Base-by-base conservation (phyloP, 2,888 invertebrate genomes). In the Parochlus steinenii region DNA sequence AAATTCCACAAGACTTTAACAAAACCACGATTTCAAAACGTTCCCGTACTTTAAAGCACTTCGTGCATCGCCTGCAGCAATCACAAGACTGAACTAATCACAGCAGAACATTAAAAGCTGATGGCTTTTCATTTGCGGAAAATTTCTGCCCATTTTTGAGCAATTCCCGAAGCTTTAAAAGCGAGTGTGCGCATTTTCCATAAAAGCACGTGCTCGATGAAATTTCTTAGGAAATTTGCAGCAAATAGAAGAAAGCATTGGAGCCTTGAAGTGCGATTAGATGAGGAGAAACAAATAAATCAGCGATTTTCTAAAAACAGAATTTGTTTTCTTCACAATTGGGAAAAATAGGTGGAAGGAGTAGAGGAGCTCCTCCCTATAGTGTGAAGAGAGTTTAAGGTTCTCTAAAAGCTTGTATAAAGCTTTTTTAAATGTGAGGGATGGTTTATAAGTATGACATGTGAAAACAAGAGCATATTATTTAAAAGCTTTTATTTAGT, bases 241-340 rank as follows among this genome's bases (percentile, higher is more conserved):
- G 6, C 6, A 22, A 22, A 8, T 22, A 6, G 22, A 22, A 22
- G 5, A 12, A 25, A n/a, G 12, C n/a, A 25, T 25, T 25, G 25
- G 5, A 25, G 12, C n/a, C 12, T 10, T 25, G n/a, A 10, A 25
- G 25, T 25, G 25, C 25, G 12, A 25, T 6, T 25, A 11, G 25
- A 25, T 25, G 25, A 25, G 11, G 19, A 30, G 18, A 30, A 30
- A 19, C 17, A 16, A 30, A 30, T 18, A 30, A 30, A 11, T 14
- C 30, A 30, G n/a, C 17, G 17, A 30, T 30, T 11, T 8, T 18
- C 30, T 30, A 19, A 30, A 16, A 30, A 30, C 17, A 16, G n/a
- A 19, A 30, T 11, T 19, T 19, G 16, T 30, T n/a, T 16, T 18
- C 17, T 8, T 22, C 22, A 22, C 8, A 22, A 22, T 22, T 22